Percentiles rank a stretch among this genome's conserved stretches.
phyloP scores from a whole-genome alignment of 2,888 invertebrate genomes.

The Nomada lathburiana region DNA sequence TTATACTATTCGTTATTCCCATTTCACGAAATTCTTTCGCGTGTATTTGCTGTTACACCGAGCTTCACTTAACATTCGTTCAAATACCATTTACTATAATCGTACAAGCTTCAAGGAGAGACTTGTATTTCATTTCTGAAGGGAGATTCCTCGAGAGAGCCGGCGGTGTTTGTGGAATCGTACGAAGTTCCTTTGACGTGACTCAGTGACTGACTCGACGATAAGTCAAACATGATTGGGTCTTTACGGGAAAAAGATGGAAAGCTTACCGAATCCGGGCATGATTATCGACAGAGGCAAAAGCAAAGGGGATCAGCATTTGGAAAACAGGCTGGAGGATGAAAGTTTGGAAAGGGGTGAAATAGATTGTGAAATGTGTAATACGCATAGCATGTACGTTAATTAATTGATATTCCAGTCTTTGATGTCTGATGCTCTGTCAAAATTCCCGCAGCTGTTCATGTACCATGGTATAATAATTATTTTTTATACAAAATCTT shows the following conservation, averaged over 20 bases:
- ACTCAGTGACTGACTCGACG: conserved; percentile 35
- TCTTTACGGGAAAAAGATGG: conserved; percentile 41
- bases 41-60: conserved; percentile 51
- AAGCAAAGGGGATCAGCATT: neutral
- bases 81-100: conserved; percentile 64
- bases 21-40: conserved; percentile 50
- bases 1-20: conserved; percentile 21
- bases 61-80: conserved; percentile 60
- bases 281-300: neutral
- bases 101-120: conserved; percentile 6
- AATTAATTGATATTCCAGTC: too few relatives aligned
- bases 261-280: neutral
- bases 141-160: conserved; percentile 5
- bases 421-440: too few relatives aligned
- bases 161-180: neutral
- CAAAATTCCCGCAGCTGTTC: too few relatives aligned
- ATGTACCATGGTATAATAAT: too few relatives aligned
- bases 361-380: neutral
- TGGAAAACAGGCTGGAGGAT: too few relatives aligned
- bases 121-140: neutral
- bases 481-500: too few relatives aligned
- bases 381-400: too few relatives aligned
- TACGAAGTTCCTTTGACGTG: neutral
- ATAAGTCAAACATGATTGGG: conserved; percentile 41
- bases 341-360: neutral